Evolutionary conservation across 2,888 invertebrate genomes (phyloP), one percentile per base, ranked within the genome.

Genomic region (Leptinotarsa haldemani): DNA sequence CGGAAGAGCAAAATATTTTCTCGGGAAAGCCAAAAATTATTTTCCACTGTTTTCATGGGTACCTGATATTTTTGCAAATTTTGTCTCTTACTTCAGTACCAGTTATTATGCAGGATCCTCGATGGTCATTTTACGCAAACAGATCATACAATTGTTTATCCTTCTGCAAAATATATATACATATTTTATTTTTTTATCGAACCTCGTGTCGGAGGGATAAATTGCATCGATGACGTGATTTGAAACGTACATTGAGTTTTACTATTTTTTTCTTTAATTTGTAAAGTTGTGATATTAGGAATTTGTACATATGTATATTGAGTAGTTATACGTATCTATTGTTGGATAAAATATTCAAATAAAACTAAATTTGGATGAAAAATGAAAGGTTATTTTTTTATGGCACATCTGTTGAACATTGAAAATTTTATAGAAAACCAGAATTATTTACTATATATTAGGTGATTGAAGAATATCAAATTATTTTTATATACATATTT

Each of bases 81-180:
- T 40, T 40, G 58, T 70, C 70, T 73, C 70, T 70, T 67, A 68
- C 65, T 68, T 73, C 81, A 82, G 80, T 82, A 80, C 78, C 79
- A 82, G 81, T 82, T 83, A 75, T 74, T 69, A 67, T 84, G 84
- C 83, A 84, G 84, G 85, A 85, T 85, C 85, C 84, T 83, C 84
- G 48, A 67, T 75, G 77, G 79, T 74, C 66, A 71, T 74, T 79
- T 77, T 69, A 75, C 73, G 79, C 77, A 77, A 79, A 77, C 79
- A 79, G 65, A 77, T 76, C 78, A 67, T 67, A 40, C 16, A 61
- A 61, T 58, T 65, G 47, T 65, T 68, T 69, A 46, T 71, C 67
- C 67, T 53, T 70, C 58, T 52, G 65, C 64, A 52, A 56, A 47
- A 48, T 30, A 69, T 69, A 40, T 40, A 66, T 20, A 74, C 68